Base-by-base conservation (phyloP, 2,113 vertebrate genomes). In the Odocoileus virginianus region DNA sequence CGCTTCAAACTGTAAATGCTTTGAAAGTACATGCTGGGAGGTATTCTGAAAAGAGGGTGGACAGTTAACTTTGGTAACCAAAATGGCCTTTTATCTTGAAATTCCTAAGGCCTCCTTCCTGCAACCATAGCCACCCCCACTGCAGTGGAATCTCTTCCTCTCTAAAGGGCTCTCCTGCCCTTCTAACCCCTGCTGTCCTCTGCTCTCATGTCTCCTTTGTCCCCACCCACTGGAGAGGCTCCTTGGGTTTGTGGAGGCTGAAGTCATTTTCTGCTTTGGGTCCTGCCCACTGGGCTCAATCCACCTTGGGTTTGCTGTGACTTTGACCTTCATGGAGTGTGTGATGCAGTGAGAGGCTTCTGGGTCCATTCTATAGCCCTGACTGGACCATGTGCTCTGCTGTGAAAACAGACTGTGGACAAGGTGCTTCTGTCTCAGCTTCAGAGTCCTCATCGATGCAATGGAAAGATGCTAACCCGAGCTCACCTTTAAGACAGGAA, bases 121-220 rank as follows among this genome's bases (percentile, higher is more conserved):
- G 7, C 81, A 74, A 57, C 85, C 87, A 23, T n/a, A 43, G 28
- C 74, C 25, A 2, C 8, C 17, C 19, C 25, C 2, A 15, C 54
- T 52, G 19, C 76, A n/a, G 54, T 61, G 67, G 28, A 45, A n/a
- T 81, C 82, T 88, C 47, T 76, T n/a, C 50, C 21, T 85, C 64
- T 90, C 52, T 54, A 9, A 74, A 57, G 23, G 74, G 30, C 57
- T 43, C n/a, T 40, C 9, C 27, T 1, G 28, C 30, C 47, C 43
- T 25, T 61, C 47, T 17, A 21, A 54, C 1, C 33, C 2, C 79
- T 7, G 13, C 7, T 40, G 7, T 36, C 19, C 17, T n/a, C 50
- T n/a, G 10, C 8, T 94, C 4, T 74, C 7, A 11, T 12, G 17
- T 21, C 3, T 17, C 11, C 7, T 40, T 15, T 0, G 0, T 8